Evolutionary conservation across 2,113 vertebrate genomes (phyloP).

Genomic region (Chrysemys picta): DNA sequence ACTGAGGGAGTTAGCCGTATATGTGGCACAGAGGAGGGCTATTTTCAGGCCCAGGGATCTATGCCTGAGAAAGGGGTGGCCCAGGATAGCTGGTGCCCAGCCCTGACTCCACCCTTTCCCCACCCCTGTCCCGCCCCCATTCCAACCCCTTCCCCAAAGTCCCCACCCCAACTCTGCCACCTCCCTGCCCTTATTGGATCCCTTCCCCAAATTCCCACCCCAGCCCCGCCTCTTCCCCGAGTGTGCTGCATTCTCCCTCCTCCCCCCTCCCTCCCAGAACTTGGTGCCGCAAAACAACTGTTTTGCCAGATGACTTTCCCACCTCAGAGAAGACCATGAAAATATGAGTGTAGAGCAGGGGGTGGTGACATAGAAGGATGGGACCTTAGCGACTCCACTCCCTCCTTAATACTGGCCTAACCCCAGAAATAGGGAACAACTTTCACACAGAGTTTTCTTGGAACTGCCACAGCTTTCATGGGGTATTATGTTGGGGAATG

Average conservation of each 20-base stretch:
- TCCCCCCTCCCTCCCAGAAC: too few relatives aligned
- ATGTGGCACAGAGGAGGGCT: background rate
- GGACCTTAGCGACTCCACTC: background rate
- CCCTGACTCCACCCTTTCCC: too few relatives aligned
- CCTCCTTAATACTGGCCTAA: background rate
- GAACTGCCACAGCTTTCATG: background rate
- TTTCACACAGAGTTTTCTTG: background rate
- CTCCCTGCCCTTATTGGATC: too few relatives aligned
- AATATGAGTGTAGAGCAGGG: background rate
- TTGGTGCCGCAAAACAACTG: too few relatives aligned
- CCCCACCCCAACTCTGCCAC: too few relatives aligned
- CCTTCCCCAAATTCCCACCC: too few relatives aligned
- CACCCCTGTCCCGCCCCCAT: too few relatives aligned
- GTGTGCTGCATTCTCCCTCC: too few relatives aligned
- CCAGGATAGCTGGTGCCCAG: background rate
- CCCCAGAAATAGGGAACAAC: background rate
- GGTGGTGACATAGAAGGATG: background rate
- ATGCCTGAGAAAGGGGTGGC: fast-evolving
- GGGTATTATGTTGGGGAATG: background rate
- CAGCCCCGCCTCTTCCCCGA: too few relatives aligned
- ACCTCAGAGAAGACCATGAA: background rate
- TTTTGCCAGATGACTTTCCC: too few relatives aligned
- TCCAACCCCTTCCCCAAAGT: too few relatives aligned
- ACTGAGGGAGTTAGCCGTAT: background rate
- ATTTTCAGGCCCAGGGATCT: background rate